Percentiles rank a stretch among this genome's conserved stretches.
These are phyloP conservation scores for Acrossocheilus fasciatus DNA, from an alignment of 2,797 vertebrate species.

Conservation along the genomic window DNA sequence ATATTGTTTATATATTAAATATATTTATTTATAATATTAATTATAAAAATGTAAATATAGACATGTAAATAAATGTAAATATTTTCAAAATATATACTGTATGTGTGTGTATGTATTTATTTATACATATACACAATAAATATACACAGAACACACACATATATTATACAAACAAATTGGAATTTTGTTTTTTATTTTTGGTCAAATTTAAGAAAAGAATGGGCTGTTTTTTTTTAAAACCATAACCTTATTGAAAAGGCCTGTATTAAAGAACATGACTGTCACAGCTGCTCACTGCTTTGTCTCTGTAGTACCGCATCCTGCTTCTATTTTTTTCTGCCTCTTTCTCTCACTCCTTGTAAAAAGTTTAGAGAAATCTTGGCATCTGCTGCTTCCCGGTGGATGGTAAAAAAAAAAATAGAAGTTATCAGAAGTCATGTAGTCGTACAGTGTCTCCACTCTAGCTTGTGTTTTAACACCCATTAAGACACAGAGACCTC, in stretches of 20 bases:
- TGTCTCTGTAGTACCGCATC: not conserved
- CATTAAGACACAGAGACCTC: constrained; percentile 28
- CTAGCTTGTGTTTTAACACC: constrained; percentile 6
- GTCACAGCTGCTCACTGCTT: not conserved
- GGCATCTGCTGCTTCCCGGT: not conserved
- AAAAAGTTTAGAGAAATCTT: not conserved
- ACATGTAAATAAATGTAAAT: too few relatives aligned
- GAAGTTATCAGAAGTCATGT: constrained; percentile 4
- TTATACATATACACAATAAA: too few relatives aligned
- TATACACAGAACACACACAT: too few relatives aligned
- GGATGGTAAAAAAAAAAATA: not conserved
- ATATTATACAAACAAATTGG: too few relatives aligned
- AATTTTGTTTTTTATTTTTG: too few relatives aligned
- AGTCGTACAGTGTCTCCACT: not conserved
- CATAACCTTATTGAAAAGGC: not conserved
- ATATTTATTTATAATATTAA: too few relatives aligned
- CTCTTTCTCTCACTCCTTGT: not conserved
- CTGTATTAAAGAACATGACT: not conserved
- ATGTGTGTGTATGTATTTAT: too few relatives aligned
- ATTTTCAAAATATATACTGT: too few relatives aligned
- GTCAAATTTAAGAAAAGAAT: too few relatives aligned
- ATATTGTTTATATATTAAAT: too few relatives aligned
- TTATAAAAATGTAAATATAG: too few relatives aligned
- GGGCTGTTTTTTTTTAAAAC: not conserved
- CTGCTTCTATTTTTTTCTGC: not conserved